Base-by-base conservation (phyloP, 2,113 vertebrate species). In the Otocyon megalotis region DNA sequence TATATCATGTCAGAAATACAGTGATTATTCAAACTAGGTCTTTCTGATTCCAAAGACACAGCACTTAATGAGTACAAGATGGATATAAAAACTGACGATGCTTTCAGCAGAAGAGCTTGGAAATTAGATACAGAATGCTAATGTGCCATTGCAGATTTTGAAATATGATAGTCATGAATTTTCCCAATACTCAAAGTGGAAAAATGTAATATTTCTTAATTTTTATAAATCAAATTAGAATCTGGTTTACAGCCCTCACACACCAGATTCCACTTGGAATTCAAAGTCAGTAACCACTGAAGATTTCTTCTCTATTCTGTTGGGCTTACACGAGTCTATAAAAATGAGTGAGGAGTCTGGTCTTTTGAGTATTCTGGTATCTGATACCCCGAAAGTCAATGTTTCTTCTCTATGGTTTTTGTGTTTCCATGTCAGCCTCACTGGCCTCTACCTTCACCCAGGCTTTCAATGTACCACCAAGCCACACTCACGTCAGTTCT, bases 151-250 rank as follows among this genome's bases (percentile, higher is more conserved):
- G 53, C 16, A 85, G 37, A 85, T 88, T 85, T 79, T 93, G 71
- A 95, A 93, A 86, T 85, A 97, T 32, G 58, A 89, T 22, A 77
- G 35, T 20, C 62, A 71, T 69, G 58, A 95, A 89, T 93, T 63
- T 85, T 85, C 67, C 89, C 50, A 35, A 92, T 26, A 90, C 32
- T 60, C 28, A 91, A 62, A 30, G 63, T 74, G 19, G 65, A 94
- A 90, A 85, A 50, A 84, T 10, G 56, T 67, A 37, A 19, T 91
- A 67, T 91, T 92, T 88, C 77, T 88, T 95, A 93, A 93, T 90
- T 93, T 96, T 93, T 28, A 79, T 69, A 88, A 91, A 80, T 88
- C 63, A 95, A 65, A 97, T 84, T 87, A 83, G 88, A 88, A 81
- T 69, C 76, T 96, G 48, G 37, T 54, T 84, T 48, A 93, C 12